phyloP scores from a whole-genome alignment of 2,113 vertebrate genomes.

The Oenanthe melanoleuca region DNA sequence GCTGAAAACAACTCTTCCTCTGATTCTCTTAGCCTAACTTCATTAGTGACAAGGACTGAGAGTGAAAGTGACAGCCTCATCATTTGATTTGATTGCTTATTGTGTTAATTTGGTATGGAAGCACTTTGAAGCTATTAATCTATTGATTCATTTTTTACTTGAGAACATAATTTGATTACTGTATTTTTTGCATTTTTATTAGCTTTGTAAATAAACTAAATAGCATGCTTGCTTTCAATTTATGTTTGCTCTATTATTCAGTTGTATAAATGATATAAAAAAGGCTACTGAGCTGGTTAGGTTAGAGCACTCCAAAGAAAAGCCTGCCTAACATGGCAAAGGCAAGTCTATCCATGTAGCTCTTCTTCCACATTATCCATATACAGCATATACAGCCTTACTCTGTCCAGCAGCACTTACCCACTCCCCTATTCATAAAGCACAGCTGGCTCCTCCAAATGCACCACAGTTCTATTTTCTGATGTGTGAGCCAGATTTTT shows the following conservation, averaged over 20 bases:
- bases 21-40: not conserved
- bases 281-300: not conserved
- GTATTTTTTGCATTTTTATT: conserved; percentile 10
- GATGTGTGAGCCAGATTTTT: not conserved
- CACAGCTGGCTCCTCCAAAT: not conserved
- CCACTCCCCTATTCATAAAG: not conserved
- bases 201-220: conserved; percentile 28
- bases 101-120: not conserved
- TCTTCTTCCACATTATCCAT: not conserved
- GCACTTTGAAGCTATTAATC: conserved; percentile 28
- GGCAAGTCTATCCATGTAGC: not conserved
- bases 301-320: not conserved
- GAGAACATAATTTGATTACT: conserved; percentile 40
- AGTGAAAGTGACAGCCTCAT: conserved; percentile 5
- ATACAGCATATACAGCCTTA: not conserved
- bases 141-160: conserved; percentile 12
- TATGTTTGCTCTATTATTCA: not conserved
- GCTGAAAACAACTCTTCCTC: not conserved
- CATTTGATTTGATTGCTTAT: conserved; percentile 37
- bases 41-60: not conserved
- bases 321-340: not conserved
- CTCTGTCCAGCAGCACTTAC: not conserved
- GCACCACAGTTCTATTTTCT: not conserved
- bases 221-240: not conserved
- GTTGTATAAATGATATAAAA: not conserved